A percentile compares a stretch with the other conserved stretches of the same genome.
phyloP scores from a whole-genome alignment of 1,140 invertebrate species.

The Rhyzopertha dominica region DNA sequence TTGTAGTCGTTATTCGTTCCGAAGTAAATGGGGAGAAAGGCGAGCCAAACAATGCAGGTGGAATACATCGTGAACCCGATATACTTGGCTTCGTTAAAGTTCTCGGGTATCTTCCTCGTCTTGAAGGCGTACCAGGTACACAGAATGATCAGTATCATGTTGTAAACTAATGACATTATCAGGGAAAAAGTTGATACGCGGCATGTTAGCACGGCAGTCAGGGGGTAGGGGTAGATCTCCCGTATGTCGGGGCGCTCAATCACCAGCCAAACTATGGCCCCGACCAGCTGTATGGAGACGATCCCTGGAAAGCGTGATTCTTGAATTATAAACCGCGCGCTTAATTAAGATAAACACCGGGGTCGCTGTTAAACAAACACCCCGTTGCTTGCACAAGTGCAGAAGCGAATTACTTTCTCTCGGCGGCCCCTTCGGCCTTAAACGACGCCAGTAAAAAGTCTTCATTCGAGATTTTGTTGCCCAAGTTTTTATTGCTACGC shows the following conservation, averaged over 20 bases:
- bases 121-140: constrained; percentile 72
- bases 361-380: neutral
- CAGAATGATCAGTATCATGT: constrained; percentile 66
- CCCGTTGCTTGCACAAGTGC: too few species aligned
- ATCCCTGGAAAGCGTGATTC: constrained; percentile 46
- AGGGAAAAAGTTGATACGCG: constrained; percentile 65
- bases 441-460: too few species aligned
- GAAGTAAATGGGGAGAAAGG: constrained; percentile 68
- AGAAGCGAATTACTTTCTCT: too few species aligned
- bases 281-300: constrained; percentile 57
- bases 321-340: constrained; percentile 11
- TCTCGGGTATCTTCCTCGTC: constrained; percentile 68
- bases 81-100: constrained; percentile 68
- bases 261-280: constrained; percentile 61
- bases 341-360: neutral
- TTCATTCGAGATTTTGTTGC: too few species aligned
- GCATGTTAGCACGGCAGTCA: constrained; percentile 62
- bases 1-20: constrained; percentile 62
- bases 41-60: constrained; percentile 70
- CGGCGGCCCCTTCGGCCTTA: too few species aligned
- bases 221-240: constrained; percentile 54
- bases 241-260: constrained; percentile 59
- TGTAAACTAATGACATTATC: constrained; percentile 68
- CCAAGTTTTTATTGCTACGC: too few species aligned
- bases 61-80: constrained; percentile 73